phyloP scores from a whole-genome alignment of 1,140 invertebrate genomes.

The Tenebrio molitor region DNA sequence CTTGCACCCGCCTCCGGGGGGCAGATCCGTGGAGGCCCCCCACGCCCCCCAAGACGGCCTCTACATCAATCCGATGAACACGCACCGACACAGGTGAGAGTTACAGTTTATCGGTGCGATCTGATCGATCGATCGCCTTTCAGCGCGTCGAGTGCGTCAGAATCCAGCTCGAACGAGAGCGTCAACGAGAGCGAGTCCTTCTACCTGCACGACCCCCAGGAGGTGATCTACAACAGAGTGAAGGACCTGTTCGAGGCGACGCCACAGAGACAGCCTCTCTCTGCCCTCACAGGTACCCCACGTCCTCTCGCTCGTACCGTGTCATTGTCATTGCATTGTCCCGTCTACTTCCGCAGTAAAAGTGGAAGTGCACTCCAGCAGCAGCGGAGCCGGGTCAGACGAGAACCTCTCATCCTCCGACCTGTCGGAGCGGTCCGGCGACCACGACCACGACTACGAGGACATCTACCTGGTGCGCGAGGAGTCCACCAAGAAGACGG shows the following conservation, averaged over 20 bases:
- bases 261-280: constrained; percentile 55
- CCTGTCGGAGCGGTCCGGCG: constrained; percentile 67
- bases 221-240: constrained; percentile 82
- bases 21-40: constrained; percentile 64
- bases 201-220: constrained; percentile 85
- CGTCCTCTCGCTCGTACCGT: too few relatives aligned
- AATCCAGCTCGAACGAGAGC: constrained; percentile 56
- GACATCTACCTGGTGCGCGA: constrained; percentile 79
- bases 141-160: constrained; percentile 58
- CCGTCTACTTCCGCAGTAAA: constrained; percentile 68
- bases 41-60: constrained; percentile 81
- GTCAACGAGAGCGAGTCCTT: constrained; percentile 78
- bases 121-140: constrained; percentile 32
- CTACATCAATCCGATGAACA: constrained; percentile 85
- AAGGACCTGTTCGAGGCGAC: constrained; percentile 80
- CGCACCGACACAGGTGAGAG: constrained; percentile 63
- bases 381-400: constrained; percentile 72
- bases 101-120: not conserved
- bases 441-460: constrained; percentile 80
- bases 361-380: constrained; percentile 76
- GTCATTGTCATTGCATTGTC: constrained; percentile 13
- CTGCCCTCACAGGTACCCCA: constrained; percentile 65
- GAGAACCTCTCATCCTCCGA: constrained; percentile 73
- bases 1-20: constrained; percentile 74
- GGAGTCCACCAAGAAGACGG: constrained; percentile 64